Percentiles rank a stretch among this genome's conserved stretches.
Conservation (phyloP, 2,113 vertebrate genomes). For the Nycticebus coucang region DNA sequence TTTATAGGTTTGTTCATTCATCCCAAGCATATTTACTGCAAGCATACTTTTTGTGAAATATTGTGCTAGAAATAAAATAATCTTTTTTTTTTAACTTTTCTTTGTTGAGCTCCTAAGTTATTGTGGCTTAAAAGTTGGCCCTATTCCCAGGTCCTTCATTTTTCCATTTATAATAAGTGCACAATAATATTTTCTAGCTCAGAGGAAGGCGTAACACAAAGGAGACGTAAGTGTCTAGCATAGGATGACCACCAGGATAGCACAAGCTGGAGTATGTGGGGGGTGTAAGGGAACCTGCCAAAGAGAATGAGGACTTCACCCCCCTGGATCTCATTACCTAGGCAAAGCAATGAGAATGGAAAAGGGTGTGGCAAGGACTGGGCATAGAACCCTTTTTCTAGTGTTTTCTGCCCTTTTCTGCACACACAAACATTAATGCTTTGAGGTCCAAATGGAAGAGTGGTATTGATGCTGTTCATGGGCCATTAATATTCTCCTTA, state of each 20-base stretch:
- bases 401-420: not conserved
- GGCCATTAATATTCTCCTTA: not conserved
- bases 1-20: not conserved
- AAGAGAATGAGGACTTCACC: not conserved
- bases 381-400: not conserved
- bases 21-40: not conserved
- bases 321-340: not conserved
- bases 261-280: not conserved
- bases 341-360: not conserved
- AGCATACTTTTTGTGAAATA: constrained; percentile 1
- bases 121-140: constrained; percentile 5
- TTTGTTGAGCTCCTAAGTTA: not conserved
- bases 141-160: not conserved
- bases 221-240: not conserved
- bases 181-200: not conserved
- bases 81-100: not conserved
- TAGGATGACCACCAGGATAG: not conserved
- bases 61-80: constrained; percentile 13
- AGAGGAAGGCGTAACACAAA: not conserved
- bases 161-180: not conserved
- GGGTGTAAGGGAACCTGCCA: not conserved
- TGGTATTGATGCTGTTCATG: not conserved
- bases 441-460: not conserved
- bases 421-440: not conserved
- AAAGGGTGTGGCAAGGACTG: not conserved